Base-by-base conservation (phyloP, 2,888 invertebrate genomes). In the Drosophila conformis region DNA sequence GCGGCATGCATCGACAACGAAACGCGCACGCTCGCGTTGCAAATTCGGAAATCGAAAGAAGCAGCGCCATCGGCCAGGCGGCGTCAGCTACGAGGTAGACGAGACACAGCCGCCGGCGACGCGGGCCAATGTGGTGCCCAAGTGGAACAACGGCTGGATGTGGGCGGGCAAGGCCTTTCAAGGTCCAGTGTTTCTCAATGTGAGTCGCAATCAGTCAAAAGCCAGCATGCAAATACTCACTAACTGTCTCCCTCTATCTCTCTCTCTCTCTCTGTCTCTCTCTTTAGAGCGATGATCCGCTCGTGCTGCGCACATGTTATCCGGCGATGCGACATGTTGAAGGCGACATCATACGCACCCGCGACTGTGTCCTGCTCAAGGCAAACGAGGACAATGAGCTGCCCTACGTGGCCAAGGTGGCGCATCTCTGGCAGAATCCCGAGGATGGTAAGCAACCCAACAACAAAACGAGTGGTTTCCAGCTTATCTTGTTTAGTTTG, bases 331-430 rank as follows among this genome's bases (percentile, higher is more conserved):
- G 95, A 80, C 99, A 99, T 94, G 94, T 94, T 54, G 96, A 97
- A 93, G 99, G 99, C 62, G 97, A 98, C 93, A 95, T 96, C 72
- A 96, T 99, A 82, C 94, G 95, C 92, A 96, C 97, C 40, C 95
- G 97, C 63, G 99, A 99, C 94, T 98, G 98, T 93, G 98, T 99
- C 65, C 94, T 99, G 69, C 94, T 99, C 78, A 96, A 97, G 82
- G 98, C 98, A 52, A 97, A 97, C 61, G 95, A 94, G 91, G 95
- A 95, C 87, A 97, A 96, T 85, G 97, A 98, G 91, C 95, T 98
- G 83, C 99, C 99, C 31, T 99, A 96, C 93, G 98, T 99, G 61
- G 99, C 99, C 58, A 97, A 98, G 94, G 97, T 99, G 76, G 97
- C 98, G 62, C 96, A 97, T 69, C 95, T 99, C 38, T 99, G 98